These are phyloP conservation scores for Leptura quadrifasciata DNA, from an alignment of 2,888 invertebrate genomes.

Conservation along the genomic window DNA sequence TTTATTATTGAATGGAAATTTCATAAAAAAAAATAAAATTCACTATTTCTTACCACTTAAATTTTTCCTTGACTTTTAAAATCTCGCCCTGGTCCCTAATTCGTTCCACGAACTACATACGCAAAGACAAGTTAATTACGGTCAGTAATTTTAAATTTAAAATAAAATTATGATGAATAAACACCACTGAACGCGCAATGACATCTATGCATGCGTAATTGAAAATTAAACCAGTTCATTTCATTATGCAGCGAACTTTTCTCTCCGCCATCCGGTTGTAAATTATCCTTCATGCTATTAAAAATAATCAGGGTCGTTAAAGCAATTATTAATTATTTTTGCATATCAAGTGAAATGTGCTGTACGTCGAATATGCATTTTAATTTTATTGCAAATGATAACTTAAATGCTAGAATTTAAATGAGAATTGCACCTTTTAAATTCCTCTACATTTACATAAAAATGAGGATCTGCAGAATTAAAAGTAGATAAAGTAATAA, in stretches of 20 bases:
- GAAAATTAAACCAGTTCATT: conserved; percentile 23
- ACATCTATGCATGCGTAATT: conserved; percentile 19
- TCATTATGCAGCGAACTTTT: conserved; percentile 12
- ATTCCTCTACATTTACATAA: no score
- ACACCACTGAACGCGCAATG: neutral
- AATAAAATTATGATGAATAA: conserved; percentile 3
- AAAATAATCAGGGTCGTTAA: conserved; percentile 24
- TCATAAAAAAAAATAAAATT: no score
- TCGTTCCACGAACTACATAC: neutral
- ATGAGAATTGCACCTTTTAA: neutral
- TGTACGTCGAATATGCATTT: conserved; percentile 8
- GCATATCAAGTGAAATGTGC: conserved; percentile 10
- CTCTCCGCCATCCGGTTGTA: conserved; percentile 24
- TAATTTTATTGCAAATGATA: conserved; percentile 9
- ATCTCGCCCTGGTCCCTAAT: neutral
- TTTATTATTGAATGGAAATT: no score
- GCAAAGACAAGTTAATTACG: neutral
- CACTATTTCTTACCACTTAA: no score
- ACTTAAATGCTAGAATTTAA: neutral
- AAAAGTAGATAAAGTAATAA: no score
- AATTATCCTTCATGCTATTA: conserved; percentile 23
- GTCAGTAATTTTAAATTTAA: conserved; percentile 1
- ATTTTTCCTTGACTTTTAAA: neutral
- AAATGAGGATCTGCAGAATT: no score
- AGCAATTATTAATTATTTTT: conserved; percentile 28